Base-by-base conservation (phyloP, 2,113 vertebrate genomes). In the Planiliza haematocheilus region DNA sequence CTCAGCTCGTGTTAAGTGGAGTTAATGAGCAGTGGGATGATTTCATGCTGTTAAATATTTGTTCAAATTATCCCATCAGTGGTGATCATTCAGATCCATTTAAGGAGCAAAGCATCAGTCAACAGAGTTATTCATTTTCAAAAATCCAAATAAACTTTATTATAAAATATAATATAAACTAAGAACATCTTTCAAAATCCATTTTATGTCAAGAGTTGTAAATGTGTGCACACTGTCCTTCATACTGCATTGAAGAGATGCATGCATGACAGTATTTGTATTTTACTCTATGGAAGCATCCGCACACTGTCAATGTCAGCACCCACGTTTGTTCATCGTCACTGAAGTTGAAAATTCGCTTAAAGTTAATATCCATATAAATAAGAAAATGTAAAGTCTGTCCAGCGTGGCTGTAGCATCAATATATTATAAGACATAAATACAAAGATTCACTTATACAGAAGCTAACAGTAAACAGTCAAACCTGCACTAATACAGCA, bases 41-140 rank as follows among this genome's bases (percentile, higher is more conserved):
- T 14, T n/a, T 73, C 50, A 70, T 62, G 16, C 12, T 58, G 55
- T 52, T 46, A 74, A 63, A 82, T 84, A 67, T 85, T 75, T 70
- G 37, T 59, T 64, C 16, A 72, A 65, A 77, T 74, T 4, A 61
- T 61, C n/a, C 46, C n/a, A 75, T 74, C 49, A 41, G 8, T 18
- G 9, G 20, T 14, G 41, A 42, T 55, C 34, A 48, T 79, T 68
- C 21, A 8, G 5, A 60, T 9, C 5, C 12, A 1, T 21, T 52
- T 13, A 30, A 38, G 1, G 55, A 49, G 14, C 9, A 34, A 49
- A n/a, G 13, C 39, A 16, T 36, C n/a, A 17, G 18, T 50, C 41
- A 8, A 49, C 59, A 57, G 13, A 46, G 30, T 45, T 37, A 16
- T 65, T 72, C 41, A 16, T 74, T 58, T 59, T 16, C 10, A 72